A percentile compares a stretch with the other conserved stretches of the same genome.
Evolutionary conservation across 2,797 vertebrate genomes (phyloP).

Genomic region (Rhinichthys osculus): DNA sequence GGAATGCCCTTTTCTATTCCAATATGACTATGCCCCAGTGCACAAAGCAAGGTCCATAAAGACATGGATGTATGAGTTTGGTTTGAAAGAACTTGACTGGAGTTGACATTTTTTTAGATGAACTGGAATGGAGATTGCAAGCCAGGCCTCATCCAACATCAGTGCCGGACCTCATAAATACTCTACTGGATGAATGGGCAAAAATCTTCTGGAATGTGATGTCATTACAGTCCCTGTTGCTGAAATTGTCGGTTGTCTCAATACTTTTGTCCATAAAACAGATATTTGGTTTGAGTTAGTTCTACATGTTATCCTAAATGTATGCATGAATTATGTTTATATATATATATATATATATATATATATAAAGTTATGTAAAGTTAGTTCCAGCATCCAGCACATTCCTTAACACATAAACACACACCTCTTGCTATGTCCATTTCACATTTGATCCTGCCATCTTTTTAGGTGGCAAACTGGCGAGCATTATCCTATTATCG

Average conservation of each 20-base stretch:
- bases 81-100: too few relatives aligned
- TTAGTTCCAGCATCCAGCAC: not conserved
- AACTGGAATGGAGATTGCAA: too few relatives aligned
- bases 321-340: not conserved
- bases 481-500: conserved; percentile 68
- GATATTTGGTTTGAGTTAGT: not conserved
- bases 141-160: too few relatives aligned
- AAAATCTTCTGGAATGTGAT: not conserved
- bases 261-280: not conserved
- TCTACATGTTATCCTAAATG: not conserved
- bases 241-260: not conserved
- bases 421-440: not conserved
- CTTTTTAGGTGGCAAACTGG: conserved; percentile 55
- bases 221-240: not conserved
- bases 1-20: too few relatives aligned
- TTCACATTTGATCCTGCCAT: conserved; percentile 51
- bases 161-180: too few relatives aligned
- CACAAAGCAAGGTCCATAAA: too few relatives aligned
- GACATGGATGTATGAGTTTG: too few relatives aligned
- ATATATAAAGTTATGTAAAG: not conserved
- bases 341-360: too few relatives aligned
- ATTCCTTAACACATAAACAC: not conserved
- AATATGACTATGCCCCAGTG: too few relatives aligned
- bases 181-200: too few relatives aligned
- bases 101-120: too few relatives aligned